A percentile compares a stretch with the other conserved stretches of the same genome.
Conservation (phyloP, 30 jellyfish, hydroid and myxozoan species). For the Rhopilema esculentum region DNA sequence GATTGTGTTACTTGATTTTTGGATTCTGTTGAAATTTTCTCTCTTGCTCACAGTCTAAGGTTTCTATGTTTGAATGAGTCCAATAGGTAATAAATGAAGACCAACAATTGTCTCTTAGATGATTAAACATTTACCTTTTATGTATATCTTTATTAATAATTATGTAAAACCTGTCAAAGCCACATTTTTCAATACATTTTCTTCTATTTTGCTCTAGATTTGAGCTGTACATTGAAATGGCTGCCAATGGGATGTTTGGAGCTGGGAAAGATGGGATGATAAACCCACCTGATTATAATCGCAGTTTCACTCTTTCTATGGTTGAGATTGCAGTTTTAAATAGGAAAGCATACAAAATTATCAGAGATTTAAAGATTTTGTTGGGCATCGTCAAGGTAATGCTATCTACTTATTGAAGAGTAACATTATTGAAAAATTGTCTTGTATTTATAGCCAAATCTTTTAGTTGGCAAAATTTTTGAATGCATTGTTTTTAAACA, state of each 20-base stretch:
- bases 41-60: not conserved
- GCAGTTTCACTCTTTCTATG: conserved; percentile 62
- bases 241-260: conserved; percentile 99
- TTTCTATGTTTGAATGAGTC: not conserved
- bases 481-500: too few species aligned
- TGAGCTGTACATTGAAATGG: conserved; percentile 85
- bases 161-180: too few species aligned
- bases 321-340: conserved; percentile 79
- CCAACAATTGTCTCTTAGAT: too few species aligned
- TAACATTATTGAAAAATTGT: too few species aligned
- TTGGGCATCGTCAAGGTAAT: conserved; percentile 84
- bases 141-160: too few species aligned
- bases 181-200: too few species aligned
- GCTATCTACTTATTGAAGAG: not conserved
- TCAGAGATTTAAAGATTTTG: conserved; percentile 76
- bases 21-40: not conserved
- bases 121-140: too few species aligned
- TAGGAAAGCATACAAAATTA: conserved; percentile 46
- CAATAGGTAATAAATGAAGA: not conserved
- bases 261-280: conserved; percentile 94
- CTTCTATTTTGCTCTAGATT: too few species aligned
- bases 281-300: conserved; percentile 83
- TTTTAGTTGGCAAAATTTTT: too few species aligned
- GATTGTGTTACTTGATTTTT: not conserved
- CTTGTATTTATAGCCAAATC: too few species aligned